These are phyloP conservation scores for Heterodera carotae DNA, from an alignment of 1,140 invertebrate genomes.

Conservation along the genomic window DNA sequence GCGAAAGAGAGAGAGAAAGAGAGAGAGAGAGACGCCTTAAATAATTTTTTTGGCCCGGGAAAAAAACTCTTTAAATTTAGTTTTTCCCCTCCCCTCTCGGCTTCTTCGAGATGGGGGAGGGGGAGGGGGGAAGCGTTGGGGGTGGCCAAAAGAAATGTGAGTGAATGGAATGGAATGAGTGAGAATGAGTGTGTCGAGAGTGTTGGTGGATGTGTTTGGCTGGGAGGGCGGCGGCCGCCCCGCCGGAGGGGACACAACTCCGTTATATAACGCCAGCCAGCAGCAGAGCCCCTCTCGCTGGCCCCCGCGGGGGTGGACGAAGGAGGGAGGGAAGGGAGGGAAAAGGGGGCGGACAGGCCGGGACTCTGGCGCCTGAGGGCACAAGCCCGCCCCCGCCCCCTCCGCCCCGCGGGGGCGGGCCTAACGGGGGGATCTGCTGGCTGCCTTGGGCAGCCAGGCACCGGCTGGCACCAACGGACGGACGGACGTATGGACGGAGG, in stretches of 20 bases:
- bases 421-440: not conserved
- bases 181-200: not conserved
- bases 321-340: not conserved
- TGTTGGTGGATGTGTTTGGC: not conserved
- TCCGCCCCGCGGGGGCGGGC: too few species aligned
- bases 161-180: too few species aligned
- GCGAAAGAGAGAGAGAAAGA: too few species aligned
- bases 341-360: not conserved
- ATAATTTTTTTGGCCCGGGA: too few species aligned
- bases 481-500: too few species aligned
- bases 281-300: not conserved
- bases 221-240: too few species aligned
- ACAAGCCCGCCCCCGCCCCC: not conserved
- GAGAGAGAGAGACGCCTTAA: too few species aligned
- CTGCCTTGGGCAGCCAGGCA: slow-evolving; percentile 9
- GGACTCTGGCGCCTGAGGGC: not conserved
- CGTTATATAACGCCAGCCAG: not conserved
- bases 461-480: slow-evolving; percentile 13
- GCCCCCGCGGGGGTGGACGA: slow-evolving; percentile 2
- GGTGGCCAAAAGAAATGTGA: too few species aligned
- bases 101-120: not conserved
- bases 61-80: too few species aligned
- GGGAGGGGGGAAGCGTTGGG: too few species aligned
- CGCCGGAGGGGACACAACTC: not conserved
- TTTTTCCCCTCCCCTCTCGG: too few species aligned